Percentiles rank a stretch among this genome's conserved stretches.
phyloP scores from a whole-genome alignment of 2,888 invertebrate genomes.

The Sisyra terminalis region DNA sequence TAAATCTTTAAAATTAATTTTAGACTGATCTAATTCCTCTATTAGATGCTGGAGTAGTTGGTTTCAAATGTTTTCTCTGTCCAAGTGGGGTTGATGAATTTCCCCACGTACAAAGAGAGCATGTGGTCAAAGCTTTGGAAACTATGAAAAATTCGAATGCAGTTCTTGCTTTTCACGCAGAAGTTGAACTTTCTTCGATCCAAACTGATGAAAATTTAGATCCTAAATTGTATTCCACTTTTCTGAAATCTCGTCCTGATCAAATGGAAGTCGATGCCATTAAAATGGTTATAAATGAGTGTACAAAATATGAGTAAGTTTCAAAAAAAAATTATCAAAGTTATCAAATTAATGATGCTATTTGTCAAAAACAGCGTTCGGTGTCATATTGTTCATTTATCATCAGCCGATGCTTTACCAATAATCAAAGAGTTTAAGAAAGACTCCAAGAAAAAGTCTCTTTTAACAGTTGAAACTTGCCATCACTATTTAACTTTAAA shows the following conservation, averaged over 20 bases:
- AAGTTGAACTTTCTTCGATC: conserved; percentile 30
- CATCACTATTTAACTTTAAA: conserved; percentile 50
- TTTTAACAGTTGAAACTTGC: conserved; percentile 54
- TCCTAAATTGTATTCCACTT: conserved; percentile 43
- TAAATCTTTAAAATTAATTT: conserved; percentile 9
- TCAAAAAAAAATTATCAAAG: background rate
- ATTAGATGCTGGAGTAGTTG: conserved; percentile 48
- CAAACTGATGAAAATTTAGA: background rate
- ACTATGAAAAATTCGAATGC: conserved; percentile 40
- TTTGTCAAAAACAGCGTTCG: conserved; percentile 29
- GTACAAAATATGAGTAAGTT: conserved; percentile 35
- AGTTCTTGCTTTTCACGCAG: conserved; percentile 55
- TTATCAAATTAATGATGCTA: background rate
- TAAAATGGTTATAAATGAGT: conserved; percentile 36
- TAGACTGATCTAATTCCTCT: conserved; percentile 39
- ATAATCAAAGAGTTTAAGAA: conserved; percentile 34
- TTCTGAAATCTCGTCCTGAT: conserved; percentile 42
- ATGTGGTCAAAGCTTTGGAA: conserved; percentile 38
- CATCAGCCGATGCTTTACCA: conserved; percentile 40
- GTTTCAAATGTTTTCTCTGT: conserved; percentile 57
- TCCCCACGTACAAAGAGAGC: conserved; percentile 35
- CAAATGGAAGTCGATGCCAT: conserved; percentile 52
- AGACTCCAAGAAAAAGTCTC: conserved; percentile 26
- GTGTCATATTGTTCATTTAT: conserved; percentile 53
- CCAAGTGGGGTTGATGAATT: conserved; percentile 55